Evolutionary conservation across 1,140 invertebrate genomes (phyloP).

Genomic region (Heliconius himera): DNA sequence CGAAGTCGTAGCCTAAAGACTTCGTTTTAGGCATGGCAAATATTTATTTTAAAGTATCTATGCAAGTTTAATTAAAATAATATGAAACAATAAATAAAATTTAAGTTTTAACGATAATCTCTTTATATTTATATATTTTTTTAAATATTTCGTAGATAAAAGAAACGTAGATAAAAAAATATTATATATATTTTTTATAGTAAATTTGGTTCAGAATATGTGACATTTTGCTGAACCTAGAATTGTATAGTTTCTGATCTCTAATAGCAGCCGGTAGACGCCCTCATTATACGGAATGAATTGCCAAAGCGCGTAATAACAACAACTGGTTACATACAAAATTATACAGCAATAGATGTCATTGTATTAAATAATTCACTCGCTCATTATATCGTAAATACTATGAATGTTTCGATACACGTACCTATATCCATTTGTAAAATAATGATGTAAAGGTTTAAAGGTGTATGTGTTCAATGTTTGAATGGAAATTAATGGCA

Average conservation of each 20-base stretch:
- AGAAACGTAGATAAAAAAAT: no score
- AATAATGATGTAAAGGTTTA: neutral
- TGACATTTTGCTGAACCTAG: constrained; percentile 32
- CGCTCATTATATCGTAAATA: constrained; percentile 36
- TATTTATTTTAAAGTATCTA: no score
- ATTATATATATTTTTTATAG: no score
- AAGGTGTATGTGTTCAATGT: neutral
- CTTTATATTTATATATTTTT: no score
- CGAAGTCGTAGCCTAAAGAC: no score
- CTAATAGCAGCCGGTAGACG: constrained; percentile 65
- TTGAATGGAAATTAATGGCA: neutral
- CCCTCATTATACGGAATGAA: constrained; percentile 75
- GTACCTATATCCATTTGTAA: constrained; percentile 13
- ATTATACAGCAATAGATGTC: constrained; percentile 73
- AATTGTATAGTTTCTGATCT: constrained; percentile 46
- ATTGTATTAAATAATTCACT: constrained; percentile 73
- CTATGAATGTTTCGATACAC: constrained; percentile 18
- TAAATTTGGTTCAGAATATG: constrained; percentile 8
- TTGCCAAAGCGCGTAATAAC: constrained; percentile 71
- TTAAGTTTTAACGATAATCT: no score
- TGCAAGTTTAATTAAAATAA: no score
- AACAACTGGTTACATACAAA: constrained; percentile 62
- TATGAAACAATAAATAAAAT: no score
- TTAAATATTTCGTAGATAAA: neutral
- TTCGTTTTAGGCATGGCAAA: no score